Conservation (phyloP, 2,888 invertebrate species). For the Heliconius ismenius region DNA sequence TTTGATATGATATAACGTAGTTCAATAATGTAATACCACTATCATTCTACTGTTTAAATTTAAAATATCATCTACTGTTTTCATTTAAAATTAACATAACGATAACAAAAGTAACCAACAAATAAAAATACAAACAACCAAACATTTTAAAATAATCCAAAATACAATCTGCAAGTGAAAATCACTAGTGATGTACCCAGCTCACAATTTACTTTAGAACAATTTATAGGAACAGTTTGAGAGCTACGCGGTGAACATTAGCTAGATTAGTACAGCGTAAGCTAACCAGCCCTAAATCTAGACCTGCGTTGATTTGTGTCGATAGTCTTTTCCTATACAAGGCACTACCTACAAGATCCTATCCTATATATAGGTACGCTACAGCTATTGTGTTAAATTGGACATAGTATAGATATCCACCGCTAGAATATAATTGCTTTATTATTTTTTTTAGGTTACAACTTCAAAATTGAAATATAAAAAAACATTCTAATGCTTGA, state of each 20-base stretch:
- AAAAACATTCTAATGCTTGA: no score
- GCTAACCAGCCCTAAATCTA: conserved; percentile 23
- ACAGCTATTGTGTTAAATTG: conserved; percentile 12
- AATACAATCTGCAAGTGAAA: not conserved
- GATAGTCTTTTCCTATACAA: conserved; percentile 16
- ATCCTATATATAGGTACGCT: not conserved
- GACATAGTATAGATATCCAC: not conserved
- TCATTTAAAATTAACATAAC: no score
- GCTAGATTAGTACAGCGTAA: conserved; percentile 7
- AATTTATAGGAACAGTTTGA: conserved; percentile 9
- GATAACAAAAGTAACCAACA: no score
- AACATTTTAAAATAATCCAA: no score
- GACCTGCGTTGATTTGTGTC: conserved; percentile 15
- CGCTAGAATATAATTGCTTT: not conserved
- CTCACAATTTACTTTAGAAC: not conserved
- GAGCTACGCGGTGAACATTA: conserved; percentile 8
- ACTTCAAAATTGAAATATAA: no score
- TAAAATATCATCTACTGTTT: no score
- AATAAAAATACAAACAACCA: no score
- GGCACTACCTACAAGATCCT: conserved; percentile 12
- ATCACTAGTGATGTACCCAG: not conserved
- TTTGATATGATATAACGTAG: no score
- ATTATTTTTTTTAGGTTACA: not conserved
- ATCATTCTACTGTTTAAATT: no score
- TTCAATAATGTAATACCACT: no score